Conservation (phyloP, 1,140 invertebrate genomes). For the Drosophila neocordata region DNA sequence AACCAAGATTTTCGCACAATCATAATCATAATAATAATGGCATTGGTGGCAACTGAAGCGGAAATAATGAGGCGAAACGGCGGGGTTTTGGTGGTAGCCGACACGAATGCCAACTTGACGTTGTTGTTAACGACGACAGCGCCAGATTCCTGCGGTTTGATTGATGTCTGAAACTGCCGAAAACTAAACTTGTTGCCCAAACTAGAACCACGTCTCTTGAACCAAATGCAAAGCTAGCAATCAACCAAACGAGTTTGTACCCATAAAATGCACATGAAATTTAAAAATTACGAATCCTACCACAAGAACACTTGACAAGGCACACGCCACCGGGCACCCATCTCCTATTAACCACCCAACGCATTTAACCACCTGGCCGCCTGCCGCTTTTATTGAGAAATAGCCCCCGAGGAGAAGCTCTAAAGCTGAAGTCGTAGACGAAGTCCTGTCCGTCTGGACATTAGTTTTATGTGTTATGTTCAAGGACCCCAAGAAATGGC, state of each 20-base stretch:
- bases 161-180: constrained; percentile 11
- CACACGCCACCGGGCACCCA: background rate
- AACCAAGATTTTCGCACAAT: constrained; percentile 21
- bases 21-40: constrained; percentile 25
- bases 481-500: constrained; percentile 40
- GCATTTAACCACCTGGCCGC: constrained; percentile 9
- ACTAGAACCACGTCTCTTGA: background rate
- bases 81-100: background rate
- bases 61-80: constrained; percentile 18
- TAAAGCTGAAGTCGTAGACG: constrained; percentile 23
- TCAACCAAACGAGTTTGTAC: constrained; percentile 24
- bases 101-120: background rate
- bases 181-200: constrained; percentile 15
- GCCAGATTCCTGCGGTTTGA: constrained; percentile 24
- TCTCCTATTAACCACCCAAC: background rate
- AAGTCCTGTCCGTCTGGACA: constrained; percentile 45
- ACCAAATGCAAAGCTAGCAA: constrained; percentile 18
- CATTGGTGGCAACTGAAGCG: constrained; percentile 11
- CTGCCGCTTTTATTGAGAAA: constrained; percentile 44
- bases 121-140: constrained; percentile 10
- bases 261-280: constrained; percentile 45
- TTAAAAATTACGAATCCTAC: constrained; percentile 18
- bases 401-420: constrained; percentile 36
- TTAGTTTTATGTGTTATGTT: constrained; percentile 47
- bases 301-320: constrained; percentile 9